Base-by-base conservation (phyloP, 1,140 invertebrate genomes). In the Lordiphosa collinella region DNA sequence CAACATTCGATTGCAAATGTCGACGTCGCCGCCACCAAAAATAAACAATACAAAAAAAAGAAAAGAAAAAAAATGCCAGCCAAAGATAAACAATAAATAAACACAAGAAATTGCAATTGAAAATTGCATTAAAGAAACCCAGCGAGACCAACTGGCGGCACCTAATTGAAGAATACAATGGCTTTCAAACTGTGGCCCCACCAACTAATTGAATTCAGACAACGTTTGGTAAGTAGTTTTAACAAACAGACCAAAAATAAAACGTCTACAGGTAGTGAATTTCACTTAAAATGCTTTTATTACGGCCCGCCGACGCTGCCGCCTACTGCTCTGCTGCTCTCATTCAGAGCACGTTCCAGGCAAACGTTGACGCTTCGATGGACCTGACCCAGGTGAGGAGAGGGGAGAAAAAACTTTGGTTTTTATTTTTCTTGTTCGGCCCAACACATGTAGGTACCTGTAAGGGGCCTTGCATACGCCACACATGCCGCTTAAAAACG, bases 221-320 rank as follows among this genome's bases (percentile, higher is more conserved):
- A 43, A 48, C 52, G 63, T 66, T 57, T 46, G n/a, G n/a, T 22
- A 18, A 10, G 8, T n/a, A 3, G 12, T 11, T 7, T 25, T n/a
- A 48, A 22, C 16, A 18, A 46, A 36, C 41, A 51, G 31, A 32
- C 43, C 25, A 65, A 48, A 49, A 65, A 65, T 29, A 18, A 36
- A 49, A 49, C 16, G 16, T 18, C 47, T 18, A 49, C 32, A 35
- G 76, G 70, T 48, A 72, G 71, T 82, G 76, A 82, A 82, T 82
- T 82, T 82, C 76, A 82, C 76, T 82, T 82, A 84, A 82, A 82
- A 82, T 80, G 68, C 76, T 76, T 82, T 82, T 82, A 84, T 82
- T 82, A 82, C 84, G 61, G 62, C 41, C 34, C 38, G 13, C 16
- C 32, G 11, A n/a, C 40, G 14, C 40, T 9, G 11, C n/a, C n/a